Evolutionary conservation across 2,797 vertebrate species (phyloP).

Genomic region (Psittacula echo): DNA sequence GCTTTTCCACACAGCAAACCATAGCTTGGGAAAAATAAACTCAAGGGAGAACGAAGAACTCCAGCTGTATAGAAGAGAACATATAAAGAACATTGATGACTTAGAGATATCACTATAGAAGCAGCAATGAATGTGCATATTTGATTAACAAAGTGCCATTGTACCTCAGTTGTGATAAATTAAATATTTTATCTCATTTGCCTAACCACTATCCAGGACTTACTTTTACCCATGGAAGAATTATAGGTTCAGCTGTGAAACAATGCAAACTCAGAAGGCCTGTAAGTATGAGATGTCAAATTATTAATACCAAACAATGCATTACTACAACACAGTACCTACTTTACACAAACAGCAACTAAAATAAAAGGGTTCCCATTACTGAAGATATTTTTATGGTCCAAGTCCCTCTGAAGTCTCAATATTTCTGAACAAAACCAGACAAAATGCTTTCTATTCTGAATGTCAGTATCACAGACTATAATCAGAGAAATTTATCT

Average conservation of each 20-base stretch:
- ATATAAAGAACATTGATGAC: slow-evolving; percentile 33
- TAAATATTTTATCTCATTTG: slow-evolving; percentile 37
- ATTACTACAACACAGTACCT: neutral
- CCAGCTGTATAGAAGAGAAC: slow-evolving; percentile 11
- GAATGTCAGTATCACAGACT: accelerated
- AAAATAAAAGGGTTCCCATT: neutral
- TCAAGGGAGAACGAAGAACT: neutral
- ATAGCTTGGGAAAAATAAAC: slow-evolving; percentile 21
- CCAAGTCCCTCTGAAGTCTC: neutral
- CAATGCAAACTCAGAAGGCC: neutral
- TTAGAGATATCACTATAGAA: slow-evolving; percentile 33
- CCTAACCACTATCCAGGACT: neutral
- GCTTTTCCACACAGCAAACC: slow-evolving; percentile 31
- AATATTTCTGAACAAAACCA: neutral
- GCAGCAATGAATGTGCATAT: slow-evolving; percentile 42
- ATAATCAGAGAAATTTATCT: neutral
- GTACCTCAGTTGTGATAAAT: slow-evolving; percentile 27
- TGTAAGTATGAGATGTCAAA: slow-evolving; percentile 4
- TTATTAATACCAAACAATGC: neutral
- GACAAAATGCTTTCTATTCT: neutral
- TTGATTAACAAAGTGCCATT: slow-evolving; percentile 56
- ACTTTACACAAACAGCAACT: neutral
- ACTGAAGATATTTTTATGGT: neutral
- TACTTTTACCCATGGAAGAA: slow-evolving; percentile 2
- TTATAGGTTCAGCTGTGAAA: slow-evolving; percentile 30